Evolutionary conservation across 2,888 invertebrate species (phyloP).

Genomic region (Monopis laevigella): DNA sequence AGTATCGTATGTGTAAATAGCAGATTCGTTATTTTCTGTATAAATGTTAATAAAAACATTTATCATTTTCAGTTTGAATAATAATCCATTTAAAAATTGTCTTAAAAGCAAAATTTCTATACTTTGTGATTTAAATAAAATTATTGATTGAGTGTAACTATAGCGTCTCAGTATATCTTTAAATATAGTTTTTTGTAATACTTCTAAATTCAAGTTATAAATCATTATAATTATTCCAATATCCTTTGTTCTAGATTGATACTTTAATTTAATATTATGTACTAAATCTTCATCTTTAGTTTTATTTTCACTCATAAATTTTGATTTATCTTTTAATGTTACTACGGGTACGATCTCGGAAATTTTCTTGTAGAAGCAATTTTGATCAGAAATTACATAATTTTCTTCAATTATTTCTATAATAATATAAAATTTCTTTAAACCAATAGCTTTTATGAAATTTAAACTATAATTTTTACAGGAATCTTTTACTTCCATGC

Average conservation of each 20-base stretch:
- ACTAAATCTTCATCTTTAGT: neutral
- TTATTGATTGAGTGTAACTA: neutral
- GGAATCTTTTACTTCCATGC: neutral
- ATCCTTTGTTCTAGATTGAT: conserved; percentile 3
- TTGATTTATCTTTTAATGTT: neutral
- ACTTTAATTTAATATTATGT: neutral
- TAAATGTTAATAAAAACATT: neutral
- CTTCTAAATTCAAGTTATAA: neutral
- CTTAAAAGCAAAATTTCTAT: neutral
- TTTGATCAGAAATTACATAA: neutral
- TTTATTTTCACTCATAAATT: neutral
- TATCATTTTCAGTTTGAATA: neutral
- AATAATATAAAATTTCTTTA: conserved; percentile 1
- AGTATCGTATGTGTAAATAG: neutral
- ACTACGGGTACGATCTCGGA: neutral
- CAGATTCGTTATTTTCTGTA: neutral
- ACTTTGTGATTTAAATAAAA: neutral
- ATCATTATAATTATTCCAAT: neutral
- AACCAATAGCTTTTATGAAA: neutral
- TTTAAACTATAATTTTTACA: neutral
- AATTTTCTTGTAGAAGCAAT: neutral
- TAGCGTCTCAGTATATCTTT: neutral
- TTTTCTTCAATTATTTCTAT: neutral
- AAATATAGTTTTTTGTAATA: neutral
- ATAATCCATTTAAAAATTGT: neutral